A percentile compares a stretch with the other conserved stretches of the same genome.
Conservation (phyloP, 2,888 invertebrate species). For the Drosophila formosana region DNA sequence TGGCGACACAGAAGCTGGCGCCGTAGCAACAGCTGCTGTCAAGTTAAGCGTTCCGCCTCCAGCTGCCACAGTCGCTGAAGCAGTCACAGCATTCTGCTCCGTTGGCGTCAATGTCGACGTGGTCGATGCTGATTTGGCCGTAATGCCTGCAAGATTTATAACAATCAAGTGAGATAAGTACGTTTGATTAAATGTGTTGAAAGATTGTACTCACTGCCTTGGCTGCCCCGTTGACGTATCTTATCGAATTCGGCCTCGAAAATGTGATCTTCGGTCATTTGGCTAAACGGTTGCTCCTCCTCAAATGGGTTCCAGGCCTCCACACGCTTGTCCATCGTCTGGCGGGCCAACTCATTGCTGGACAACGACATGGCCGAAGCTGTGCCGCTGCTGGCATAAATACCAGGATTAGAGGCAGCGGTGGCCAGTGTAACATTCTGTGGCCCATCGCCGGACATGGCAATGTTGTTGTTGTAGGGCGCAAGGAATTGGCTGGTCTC, state of each 20-base stretch:
- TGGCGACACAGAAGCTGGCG: constrained; percentile 57
- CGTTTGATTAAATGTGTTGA: not conserved
- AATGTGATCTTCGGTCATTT: constrained; percentile 92
- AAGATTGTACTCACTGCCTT: constrained; percentile 88
- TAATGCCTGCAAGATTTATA: constrained; percentile 75
- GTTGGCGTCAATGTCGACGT: constrained; percentile 84
- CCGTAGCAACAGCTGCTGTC: constrained; percentile 11
- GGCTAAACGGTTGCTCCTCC: constrained; percentile 90
- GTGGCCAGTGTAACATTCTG: constrained; percentile 56
- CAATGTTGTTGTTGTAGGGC: constrained; percentile 87
- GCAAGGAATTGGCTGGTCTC: constrained; percentile 91
- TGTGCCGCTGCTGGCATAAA: constrained; percentile 69
- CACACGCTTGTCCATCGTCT: constrained; percentile 81
- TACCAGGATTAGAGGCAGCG: constrained; percentile 83
- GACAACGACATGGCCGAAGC: constrained; percentile 78
- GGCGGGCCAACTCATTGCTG: constrained; percentile 81
- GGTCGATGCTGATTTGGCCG: constrained; percentile 84
- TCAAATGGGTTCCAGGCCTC: constrained; percentile 95
- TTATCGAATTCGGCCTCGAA: constrained; percentile 94
- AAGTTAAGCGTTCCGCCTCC: constrained; percentile 13
- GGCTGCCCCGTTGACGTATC: constrained; percentile 90
- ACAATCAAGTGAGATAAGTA: not conserved
- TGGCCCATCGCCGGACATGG: constrained; percentile 66
- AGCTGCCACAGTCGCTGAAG: constrained; percentile 10
- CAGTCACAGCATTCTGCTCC: constrained; percentile 72